These are phyloP conservation scores for Terrapene triunguis DNA, from an alignment of 2,113 vertebrate species.

Conservation along the genomic window DNA sequence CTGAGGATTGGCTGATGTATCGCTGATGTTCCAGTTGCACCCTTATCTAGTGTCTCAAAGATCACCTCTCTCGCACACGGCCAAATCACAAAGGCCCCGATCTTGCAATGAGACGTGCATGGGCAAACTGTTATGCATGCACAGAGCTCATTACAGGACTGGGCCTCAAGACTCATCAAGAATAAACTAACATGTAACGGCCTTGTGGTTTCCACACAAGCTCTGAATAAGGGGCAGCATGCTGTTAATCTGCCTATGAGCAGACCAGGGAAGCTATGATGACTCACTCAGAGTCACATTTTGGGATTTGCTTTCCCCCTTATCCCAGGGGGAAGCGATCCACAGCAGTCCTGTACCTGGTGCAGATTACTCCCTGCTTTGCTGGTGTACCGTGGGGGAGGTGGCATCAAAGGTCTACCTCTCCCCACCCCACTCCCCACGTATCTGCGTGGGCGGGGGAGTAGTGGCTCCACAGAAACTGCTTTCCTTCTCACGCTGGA, in stretches of 20 bases:
- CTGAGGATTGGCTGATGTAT: background rate
- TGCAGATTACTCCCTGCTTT: too few species aligned
- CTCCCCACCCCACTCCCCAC: too few species aligned
- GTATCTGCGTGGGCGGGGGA: accelerated
- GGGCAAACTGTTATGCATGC: background rate
- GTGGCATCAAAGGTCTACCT: too few species aligned
- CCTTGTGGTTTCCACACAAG: background rate
- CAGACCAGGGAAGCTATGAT: background rate
- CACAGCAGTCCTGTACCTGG: too few species aligned
- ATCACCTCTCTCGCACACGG: background rate
- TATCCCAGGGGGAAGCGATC: too few species aligned
- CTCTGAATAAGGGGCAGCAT: background rate
- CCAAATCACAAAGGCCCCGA: background rate
- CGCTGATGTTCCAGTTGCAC: accelerated
- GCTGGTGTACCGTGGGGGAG: too few species aligned
- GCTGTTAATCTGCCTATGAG: background rate
- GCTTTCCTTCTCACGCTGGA: background rate
- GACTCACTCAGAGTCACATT: too few species aligned
- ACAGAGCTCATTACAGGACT: background rate
- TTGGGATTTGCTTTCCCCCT: too few species aligned
- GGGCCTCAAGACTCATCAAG: background rate
- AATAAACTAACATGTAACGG: background rate
- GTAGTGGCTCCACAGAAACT: background rate
- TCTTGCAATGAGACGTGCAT: background rate
- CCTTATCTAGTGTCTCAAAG: background rate